Percentiles rank a stretch among this genome's conserved stretches.
phyloP scores from a whole-genome alignment of 1,140 invertebrate species.

The Drosophila tropicalis region DNA sequence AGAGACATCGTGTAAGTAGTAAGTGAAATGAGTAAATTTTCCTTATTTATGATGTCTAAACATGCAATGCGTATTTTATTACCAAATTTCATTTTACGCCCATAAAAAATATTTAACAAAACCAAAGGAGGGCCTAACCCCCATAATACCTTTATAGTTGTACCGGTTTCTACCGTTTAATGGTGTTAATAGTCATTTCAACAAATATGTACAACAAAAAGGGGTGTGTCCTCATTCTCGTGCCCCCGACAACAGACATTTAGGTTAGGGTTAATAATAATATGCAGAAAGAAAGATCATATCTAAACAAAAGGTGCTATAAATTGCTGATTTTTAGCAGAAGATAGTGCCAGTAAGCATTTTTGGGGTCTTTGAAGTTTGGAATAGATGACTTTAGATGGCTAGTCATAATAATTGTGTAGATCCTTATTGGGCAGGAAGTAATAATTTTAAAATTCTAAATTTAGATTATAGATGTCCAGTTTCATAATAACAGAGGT shows the following conservation, averaged over 20 bases:
- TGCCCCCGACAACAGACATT: slow-evolving; percentile 40
- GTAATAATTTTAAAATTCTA: neutral
- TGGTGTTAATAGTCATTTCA: slow-evolving; percentile 60
- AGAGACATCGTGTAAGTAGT: slow-evolving; percentile 21
- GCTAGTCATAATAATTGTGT: too few species aligned
- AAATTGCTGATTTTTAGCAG: slow-evolving; percentile 17
- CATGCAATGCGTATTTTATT: slow-evolving; percentile 71
- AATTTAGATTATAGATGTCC: too few species aligned
- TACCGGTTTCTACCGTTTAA: slow-evolving; percentile 55
- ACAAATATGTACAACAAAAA: slow-evolving; percentile 20
- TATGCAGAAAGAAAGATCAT: neutral
- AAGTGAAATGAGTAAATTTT: neutral
- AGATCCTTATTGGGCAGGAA: too few species aligned
- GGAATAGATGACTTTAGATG: too few species aligned
- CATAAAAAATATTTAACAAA: slow-evolving; percentile 12
- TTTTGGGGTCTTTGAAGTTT: neutral
- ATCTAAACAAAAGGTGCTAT: slow-evolving; percentile 4
- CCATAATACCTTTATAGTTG: slow-evolving; percentile 14
- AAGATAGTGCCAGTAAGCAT: slow-evolving; percentile 30
- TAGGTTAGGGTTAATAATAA: slow-evolving; percentile 13
- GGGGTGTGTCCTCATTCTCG: slow-evolving; percentile 40
- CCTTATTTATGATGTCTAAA: slow-evolving; percentile 62
- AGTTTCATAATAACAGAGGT: too few species aligned
- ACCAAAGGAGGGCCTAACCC: slow-evolving; percentile 15
- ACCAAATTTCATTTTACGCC: slow-evolving; percentile 56